Percentiles rank a stretch among this genome's conserved stretches.
Evolutionary conservation across 2,797 vertebrate species (phyloP).

Genomic region (Myotis myotis): DNA sequence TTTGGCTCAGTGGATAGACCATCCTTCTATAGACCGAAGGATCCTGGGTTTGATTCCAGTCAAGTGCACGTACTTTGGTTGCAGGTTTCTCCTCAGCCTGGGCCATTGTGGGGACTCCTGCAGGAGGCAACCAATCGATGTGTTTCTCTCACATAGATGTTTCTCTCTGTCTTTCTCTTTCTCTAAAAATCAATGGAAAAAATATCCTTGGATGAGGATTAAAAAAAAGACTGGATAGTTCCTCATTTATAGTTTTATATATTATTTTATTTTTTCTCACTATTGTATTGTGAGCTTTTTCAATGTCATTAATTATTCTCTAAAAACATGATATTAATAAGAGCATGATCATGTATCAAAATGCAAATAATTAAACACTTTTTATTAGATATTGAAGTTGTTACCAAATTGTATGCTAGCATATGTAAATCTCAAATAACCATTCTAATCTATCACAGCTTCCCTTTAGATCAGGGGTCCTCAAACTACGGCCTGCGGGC

Average conservation of each 20-base stretch:
- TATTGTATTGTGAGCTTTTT: not conserved
- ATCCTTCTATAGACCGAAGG: no score
- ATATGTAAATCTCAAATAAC: not conserved
- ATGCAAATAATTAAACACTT: constrained; percentile 18
- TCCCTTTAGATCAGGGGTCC: not conserved
- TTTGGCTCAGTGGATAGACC: no score
- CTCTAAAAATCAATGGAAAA: no score
- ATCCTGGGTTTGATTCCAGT: no score
- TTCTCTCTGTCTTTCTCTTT: no score
- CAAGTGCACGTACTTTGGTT: no score
- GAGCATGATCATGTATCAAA: not conserved
- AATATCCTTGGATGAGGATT: no score
- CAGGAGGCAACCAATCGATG: no score
- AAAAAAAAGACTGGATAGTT: not conserved
- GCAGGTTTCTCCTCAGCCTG: no score
- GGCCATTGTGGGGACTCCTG: no score
- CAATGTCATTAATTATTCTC: not conserved
- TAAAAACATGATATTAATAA: not conserved
- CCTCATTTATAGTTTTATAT: not conserved
- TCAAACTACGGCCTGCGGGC: no score
- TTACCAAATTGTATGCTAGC: not conserved
- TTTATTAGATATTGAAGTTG: not conserved
- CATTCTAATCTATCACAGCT: not conserved
- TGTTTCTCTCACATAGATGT: no score
- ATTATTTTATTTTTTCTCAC: not conserved